Percentiles rank a stretch among this genome's conserved stretches.
phyloP scores from a whole-genome alignment of 2,113 vertebrate species.

The Pampusana beccarii region DNA sequence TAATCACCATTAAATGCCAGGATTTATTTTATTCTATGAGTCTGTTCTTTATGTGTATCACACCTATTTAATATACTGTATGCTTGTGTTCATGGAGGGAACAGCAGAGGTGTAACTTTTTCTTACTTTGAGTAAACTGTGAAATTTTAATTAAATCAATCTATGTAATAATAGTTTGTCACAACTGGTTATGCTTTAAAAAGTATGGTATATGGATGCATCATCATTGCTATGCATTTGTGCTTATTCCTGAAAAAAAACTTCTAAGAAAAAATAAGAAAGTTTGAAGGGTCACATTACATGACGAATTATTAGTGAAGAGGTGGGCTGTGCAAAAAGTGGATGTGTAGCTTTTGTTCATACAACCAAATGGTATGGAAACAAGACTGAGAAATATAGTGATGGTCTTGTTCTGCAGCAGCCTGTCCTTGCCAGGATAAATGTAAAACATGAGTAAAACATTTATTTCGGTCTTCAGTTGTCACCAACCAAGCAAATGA shows the following conservation, averaged over 20 bases:
- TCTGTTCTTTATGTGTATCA: background rate
- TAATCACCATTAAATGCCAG: background rate
- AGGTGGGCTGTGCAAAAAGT: background rate
- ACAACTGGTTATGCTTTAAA: background rate
- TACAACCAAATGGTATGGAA: background rate
- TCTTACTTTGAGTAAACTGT: background rate
- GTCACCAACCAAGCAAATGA: background rate
- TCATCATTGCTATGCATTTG: background rate
- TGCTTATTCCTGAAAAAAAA: background rate
- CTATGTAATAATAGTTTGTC: background rate
- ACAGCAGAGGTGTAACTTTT: background rate
- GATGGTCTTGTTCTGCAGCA: background rate
- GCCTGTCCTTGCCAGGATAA: background rate
- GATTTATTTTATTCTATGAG: background rate
- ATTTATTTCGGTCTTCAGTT: slow-evolving; percentile 8
- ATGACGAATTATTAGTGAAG: background rate
- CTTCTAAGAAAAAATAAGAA: background rate
- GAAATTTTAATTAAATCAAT: background rate
- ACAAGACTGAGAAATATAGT: background rate
- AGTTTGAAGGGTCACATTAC: rapidly evolving
- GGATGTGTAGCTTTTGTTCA: background rate
- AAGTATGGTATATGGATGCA: background rate
- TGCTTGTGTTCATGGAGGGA: background rate
- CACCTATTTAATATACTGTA: background rate
- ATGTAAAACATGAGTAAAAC: background rate